Base-by-base conservation (phyloP, 1,140 invertebrate species). In the Vanessa atalanta region DNA sequence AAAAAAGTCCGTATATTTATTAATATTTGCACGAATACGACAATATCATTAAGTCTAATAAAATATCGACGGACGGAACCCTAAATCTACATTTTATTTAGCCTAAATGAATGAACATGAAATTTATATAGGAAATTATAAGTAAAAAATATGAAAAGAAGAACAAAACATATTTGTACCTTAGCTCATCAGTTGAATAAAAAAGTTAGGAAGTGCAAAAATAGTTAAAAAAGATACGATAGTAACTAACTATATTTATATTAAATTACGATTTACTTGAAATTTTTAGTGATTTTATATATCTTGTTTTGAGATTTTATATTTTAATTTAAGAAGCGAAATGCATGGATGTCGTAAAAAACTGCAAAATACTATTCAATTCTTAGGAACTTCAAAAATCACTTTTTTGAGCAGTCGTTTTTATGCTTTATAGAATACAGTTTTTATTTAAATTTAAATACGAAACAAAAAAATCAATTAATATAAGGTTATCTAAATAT, bases 61-160 rank as follows among this genome's bases (percentile, higher is more conserved):
- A 76, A 78, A 70, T 66, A 20, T 78, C 60, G 77, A 82, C 83
- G 85, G 85, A 87, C 85, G 85, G 85, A 87, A 77, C 67, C 73
- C 83, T 84, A 84, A 76, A 77, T 67, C 82, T 87, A 87, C 81
- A 78, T 75, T 68, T 67, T 23, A 73, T 61, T 67, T 73, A 73
- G 48, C 65, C 72, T 73, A 68, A 60, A 68, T 47, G 31, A 47
- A 72, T 72, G 63, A 61, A 37, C 14, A 61, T 61, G 57, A 61
- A 31, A 20, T 61, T 37, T 61, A 57, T 61, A 61, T 61, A 26
- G 26, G 26, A 37, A 15, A 14, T 6, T 31, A 5, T 7, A 13
- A 31, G 14, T 61, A 31, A 31, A 26, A 15, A 43, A 13, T 16
- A 26, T 13, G 6, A 43, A 43, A 43, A 43, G 9, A 9, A 43